These are phyloP conservation scores for Labrus mixtus DNA, from an alignment of 2,113 vertebrate genomes.

Conservation along the genomic window DNA sequence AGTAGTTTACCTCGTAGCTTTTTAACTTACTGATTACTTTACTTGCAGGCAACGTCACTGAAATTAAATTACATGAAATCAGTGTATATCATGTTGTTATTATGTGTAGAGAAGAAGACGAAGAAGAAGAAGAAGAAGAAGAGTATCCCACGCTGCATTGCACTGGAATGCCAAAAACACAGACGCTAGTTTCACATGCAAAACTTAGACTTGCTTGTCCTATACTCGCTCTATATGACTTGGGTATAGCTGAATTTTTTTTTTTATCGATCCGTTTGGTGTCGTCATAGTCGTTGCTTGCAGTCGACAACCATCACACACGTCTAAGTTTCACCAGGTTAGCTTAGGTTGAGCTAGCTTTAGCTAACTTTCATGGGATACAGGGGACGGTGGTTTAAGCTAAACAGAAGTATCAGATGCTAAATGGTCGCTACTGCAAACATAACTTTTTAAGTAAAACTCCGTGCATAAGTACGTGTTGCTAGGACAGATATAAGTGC, in stretches of 20 bases:
- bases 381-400: not conserved
- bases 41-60: not conserved
- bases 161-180: slow-evolving; percentile 21
- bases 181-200: not conserved
- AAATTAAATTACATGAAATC: not conserved
- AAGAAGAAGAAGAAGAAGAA: too few species aligned
- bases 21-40: not conserved
- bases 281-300: rapidly evolving
- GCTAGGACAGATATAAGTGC: not conserved
- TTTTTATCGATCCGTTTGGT: not conserved
- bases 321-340: not conserved
- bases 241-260: rapidly evolving
- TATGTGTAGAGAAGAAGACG: rapidly evolving
- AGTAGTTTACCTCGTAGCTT: rapidly evolving
- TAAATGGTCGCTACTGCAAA: not conserved
- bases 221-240: not conserved
- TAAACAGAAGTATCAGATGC: not conserved
- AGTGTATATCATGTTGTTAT: not conserved
- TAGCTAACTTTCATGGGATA: not conserved
- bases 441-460: too few species aligned
- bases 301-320: not conserved
- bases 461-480: rapidly evolving
- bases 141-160: slow-evolving; percentile 44
- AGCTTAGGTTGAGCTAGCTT: slow-evolving; percentile 25
- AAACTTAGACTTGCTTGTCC: not conserved